These are phyloP conservation scores for Enteromius fasciolatus DNA, from an alignment of 2,797 vertebrate species.

Conservation along the genomic window DNA sequence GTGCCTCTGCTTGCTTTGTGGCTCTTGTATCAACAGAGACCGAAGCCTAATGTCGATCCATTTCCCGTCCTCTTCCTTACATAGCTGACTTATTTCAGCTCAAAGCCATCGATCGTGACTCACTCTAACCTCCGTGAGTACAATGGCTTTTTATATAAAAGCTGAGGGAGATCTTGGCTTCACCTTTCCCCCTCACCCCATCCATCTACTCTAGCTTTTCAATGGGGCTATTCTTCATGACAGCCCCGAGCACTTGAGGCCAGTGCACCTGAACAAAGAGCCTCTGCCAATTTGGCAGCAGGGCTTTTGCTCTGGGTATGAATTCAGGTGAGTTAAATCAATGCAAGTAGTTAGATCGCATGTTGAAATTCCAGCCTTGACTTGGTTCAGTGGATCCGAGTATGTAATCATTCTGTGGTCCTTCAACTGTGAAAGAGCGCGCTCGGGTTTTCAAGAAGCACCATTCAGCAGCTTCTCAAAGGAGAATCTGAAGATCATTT, in stretches of 20 bases:
- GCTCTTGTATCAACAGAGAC: conserved; percentile 9
- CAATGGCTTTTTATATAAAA: conserved; percentile 76
- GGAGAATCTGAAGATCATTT: not conserved
- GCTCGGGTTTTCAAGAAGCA: not conserved
- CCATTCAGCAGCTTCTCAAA: not conserved
- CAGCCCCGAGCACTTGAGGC: conserved; percentile 43
- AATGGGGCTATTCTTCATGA: conserved; percentile 73
- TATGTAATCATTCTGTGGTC: not conserved
- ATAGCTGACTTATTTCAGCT: conserved; percentile 28
- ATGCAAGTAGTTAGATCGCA: not conserved
- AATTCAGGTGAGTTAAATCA: conserved; percentile 30
- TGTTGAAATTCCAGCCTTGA: conserved; percentile 48
- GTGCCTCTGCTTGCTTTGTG: conserved; percentile 52
- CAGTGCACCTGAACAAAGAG: conserved; percentile 53
- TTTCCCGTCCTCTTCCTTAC: not conserved
- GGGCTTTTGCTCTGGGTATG: conserved; percentile 19
- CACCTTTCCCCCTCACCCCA: conserved; percentile 44
- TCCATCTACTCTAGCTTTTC: conserved; percentile 61
- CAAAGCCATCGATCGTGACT: conserved; percentile 50
- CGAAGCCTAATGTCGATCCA: conserved; percentile 17
- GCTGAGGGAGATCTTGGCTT: conserved; percentile 64
- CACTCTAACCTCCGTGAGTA: conserved; percentile 58
- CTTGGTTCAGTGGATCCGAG: conserved; percentile 24
- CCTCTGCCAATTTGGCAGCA: not conserved
- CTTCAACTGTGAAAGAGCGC: conserved; percentile 9